phyloP scores from a whole-genome alignment of 1,140 invertebrate species.

The Coenobita brevimanus region DNA sequence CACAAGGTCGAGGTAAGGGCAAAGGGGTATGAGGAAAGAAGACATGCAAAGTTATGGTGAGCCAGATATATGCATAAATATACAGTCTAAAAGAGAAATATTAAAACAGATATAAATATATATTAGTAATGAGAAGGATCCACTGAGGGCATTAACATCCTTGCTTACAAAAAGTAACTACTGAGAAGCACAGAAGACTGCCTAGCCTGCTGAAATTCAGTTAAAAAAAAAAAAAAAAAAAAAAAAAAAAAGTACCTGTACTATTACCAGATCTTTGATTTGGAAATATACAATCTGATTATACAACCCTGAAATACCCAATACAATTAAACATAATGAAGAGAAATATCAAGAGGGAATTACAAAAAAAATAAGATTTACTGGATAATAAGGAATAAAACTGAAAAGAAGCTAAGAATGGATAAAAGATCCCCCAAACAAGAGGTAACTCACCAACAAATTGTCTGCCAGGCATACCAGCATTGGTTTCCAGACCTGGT shows the following conservation, averaged over 20 bases:
- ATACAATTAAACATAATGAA: too few species aligned
- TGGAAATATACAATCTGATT: background rate
- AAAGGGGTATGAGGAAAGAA: too few species aligned
- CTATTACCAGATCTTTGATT: background rate
- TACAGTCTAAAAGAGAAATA: background rate
- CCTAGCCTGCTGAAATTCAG: background rate
- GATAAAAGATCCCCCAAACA: background rate
- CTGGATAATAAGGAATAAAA: background rate
- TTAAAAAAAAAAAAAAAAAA: background rate
- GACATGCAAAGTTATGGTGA: background rate
- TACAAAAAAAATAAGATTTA: too few species aligned
- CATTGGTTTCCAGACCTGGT: conserved; percentile 14
- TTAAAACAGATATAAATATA: background rate
- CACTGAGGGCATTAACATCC: too few species aligned
- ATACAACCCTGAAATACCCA: too few species aligned
- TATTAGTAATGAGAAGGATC: too few species aligned
- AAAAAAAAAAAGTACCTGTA: background rate
- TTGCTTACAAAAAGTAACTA: too few species aligned
- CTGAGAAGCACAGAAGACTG: too few species aligned
- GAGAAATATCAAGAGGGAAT: too few species aligned
- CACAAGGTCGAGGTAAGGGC: too few species aligned
- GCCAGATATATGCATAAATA: conserved; percentile 7
- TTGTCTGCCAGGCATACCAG: conserved; percentile 55
- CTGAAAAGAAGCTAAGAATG: background rate
- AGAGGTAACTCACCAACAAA: conserved; percentile 60